phyloP scores from a whole-genome alignment of 1,140 invertebrate genomes.

The Kradibia gibbosae region DNA sequence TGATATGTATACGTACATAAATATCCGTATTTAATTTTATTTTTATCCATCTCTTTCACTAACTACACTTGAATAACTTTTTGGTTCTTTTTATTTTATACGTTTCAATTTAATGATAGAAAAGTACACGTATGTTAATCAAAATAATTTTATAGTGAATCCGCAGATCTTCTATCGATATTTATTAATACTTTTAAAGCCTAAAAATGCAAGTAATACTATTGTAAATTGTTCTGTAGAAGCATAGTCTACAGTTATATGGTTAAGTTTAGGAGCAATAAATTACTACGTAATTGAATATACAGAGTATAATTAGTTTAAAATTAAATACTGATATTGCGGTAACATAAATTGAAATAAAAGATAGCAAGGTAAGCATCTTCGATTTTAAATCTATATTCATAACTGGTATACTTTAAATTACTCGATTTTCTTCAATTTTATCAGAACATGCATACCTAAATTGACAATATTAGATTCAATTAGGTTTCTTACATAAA shows the following conservation, averaged over 20 bases:
- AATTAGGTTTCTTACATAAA: too few relatives aligned
- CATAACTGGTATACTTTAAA: background rate
- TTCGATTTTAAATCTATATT: background rate
- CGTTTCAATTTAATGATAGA: too few relatives aligned
- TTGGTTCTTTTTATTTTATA: too few relatives aligned
- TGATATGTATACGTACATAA: too few relatives aligned
- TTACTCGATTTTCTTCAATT: conserved; percentile 1
- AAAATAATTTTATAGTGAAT: too few relatives aligned
- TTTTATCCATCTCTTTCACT: too few relatives aligned
- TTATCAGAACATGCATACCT: background rate
- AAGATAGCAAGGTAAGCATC: background rate
- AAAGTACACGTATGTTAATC: too few relatives aligned
- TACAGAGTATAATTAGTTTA: background rate
- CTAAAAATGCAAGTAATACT: background rate
- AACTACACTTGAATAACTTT: too few relatives aligned
- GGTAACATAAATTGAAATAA: background rate
- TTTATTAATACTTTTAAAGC: background rate
- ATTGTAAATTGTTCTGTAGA: background rate
- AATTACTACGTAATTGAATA: background rate
- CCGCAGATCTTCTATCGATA: too few relatives aligned
- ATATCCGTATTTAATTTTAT: too few relatives aligned
- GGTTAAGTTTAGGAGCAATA: background rate
- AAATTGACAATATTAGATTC: too few relatives aligned
- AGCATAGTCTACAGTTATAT: background rate
- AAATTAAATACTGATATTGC: background rate